A percentile compares a stretch with the other conserved stretches of the same genome.
These are phyloP conservation scores for Ochotona princeps DNA, from an alignment of 2,113 vertebrate species.

Conservation along the genomic window DNA sequence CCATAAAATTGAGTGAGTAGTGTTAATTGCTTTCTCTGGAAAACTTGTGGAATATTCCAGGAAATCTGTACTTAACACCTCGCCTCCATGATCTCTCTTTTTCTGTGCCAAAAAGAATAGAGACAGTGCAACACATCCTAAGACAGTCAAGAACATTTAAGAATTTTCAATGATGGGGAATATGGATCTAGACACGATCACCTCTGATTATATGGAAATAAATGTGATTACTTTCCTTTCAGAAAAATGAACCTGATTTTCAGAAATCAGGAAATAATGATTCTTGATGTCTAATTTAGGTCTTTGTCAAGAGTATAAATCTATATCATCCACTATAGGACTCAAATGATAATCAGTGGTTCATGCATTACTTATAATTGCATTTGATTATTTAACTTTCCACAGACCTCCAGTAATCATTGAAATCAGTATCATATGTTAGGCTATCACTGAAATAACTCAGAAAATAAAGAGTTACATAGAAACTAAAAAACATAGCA, in stretches of 20 bases:
- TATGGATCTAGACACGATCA: background rate
- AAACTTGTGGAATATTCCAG: constrained; percentile 6
- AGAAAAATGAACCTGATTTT: background rate
- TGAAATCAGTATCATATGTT: background rate
- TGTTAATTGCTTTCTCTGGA: background rate
- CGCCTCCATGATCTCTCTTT: background rate
- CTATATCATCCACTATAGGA: background rate
- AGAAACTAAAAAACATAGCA: background rate
- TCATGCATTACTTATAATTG: background rate
- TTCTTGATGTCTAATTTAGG: background rate
- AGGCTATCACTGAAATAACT: background rate
- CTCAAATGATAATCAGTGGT: background rate
- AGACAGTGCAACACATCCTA: background rate
- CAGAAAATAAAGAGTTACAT: background rate
- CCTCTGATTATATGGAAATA: background rate
- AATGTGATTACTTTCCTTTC: background rate
- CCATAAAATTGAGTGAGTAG: background rate
- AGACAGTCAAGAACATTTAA: background rate
- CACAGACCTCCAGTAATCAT: background rate
- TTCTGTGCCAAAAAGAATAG: background rate
- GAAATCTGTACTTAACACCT: constrained; percentile 24
- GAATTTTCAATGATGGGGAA: background rate
- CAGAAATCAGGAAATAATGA: background rate
- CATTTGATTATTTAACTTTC: constrained; percentile 27
- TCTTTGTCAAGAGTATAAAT: background rate